Percentiles rank a stretch among this genome's conserved stretches.
These are phyloP conservation scores for Calameuta pallipes DNA, from an alignment of 2,888 invertebrate genomes.

Conservation along the genomic window DNA sequence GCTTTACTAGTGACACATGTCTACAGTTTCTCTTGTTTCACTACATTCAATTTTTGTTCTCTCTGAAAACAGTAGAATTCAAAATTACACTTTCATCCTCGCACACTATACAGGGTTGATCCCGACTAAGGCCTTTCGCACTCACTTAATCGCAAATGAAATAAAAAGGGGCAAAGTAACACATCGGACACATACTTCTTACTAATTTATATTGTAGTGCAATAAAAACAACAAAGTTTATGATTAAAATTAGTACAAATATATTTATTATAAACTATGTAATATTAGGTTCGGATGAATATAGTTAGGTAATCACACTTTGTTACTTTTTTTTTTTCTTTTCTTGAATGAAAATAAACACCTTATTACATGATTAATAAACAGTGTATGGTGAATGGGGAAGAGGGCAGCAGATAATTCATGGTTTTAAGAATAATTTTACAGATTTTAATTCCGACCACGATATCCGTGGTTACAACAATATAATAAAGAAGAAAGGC, in stretches of 20 bases:
- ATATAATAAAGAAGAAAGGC: background rate
- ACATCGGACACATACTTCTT: constrained; percentile 33
- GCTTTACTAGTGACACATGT: background rate
- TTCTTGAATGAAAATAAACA: constrained; percentile 40
- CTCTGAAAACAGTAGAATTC: background rate
- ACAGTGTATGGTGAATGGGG: constrained; percentile 15
- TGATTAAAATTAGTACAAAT: constrained; percentile 56
- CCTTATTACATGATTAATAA: constrained; percentile 44
- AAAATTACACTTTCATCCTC: background rate
- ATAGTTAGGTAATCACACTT: constrained; percentile 50
- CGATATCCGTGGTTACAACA: background rate
- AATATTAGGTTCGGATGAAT: constrained; percentile 43
- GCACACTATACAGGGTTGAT: background rate
- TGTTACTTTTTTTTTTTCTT: constrained; percentile 40
- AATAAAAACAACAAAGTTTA: constrained; percentile 52
- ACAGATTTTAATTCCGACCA: background rate
- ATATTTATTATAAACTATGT: constrained; percentile 49
- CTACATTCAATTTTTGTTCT: background rate
- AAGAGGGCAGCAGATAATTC: background rate
- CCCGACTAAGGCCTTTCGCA: background rate
- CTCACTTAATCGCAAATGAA: constrained; percentile 9
- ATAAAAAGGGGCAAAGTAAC: constrained; percentile 41
- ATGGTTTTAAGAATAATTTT: background rate
- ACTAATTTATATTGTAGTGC: constrained; percentile 46
- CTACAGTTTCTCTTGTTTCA: background rate